Percentiles rank a stretch among this genome's conserved stretches.
Conservation (phyloP, 2,113 vertebrate species). For the Gopherus evgoodei region DNA sequence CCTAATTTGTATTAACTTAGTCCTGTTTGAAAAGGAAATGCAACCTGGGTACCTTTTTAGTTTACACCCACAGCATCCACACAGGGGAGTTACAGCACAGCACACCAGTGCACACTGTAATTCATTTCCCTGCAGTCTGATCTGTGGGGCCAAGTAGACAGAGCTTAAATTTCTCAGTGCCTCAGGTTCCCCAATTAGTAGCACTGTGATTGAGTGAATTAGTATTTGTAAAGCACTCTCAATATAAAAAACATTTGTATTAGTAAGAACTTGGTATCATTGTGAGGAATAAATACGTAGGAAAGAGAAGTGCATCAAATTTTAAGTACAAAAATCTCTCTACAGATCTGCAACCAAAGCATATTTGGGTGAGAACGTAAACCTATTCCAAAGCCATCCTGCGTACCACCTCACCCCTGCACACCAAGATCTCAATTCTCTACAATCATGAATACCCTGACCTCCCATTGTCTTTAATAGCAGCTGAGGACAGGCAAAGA, state of each 20-base stretch:
- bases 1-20: not conserved
- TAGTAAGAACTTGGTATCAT: not conserved
- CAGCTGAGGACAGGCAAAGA: not conserved
- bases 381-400: not conserved
- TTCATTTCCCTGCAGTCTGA: not conserved
- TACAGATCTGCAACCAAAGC: not conserved
- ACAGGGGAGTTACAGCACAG: not conserved
- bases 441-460: not conserved
- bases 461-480: not conserved
- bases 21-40: not conserved
- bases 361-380: not conserved
- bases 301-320: not conserved
- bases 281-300: not conserved
- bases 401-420: not conserved
- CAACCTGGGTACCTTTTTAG: not conserved
- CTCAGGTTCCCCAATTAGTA: not conserved
- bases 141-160: not conserved
- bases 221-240: not conserved
- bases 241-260: not conserved
- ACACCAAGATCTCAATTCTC: not conserved
- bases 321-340: not conserved
- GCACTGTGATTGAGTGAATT: not conserved
- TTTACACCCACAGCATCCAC: not conserved
- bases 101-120: not conserved
- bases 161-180: not conserved